phyloP scores from a whole-genome alignment of 2,797 vertebrate species.

The Chromobotia macracanthus region DNA sequence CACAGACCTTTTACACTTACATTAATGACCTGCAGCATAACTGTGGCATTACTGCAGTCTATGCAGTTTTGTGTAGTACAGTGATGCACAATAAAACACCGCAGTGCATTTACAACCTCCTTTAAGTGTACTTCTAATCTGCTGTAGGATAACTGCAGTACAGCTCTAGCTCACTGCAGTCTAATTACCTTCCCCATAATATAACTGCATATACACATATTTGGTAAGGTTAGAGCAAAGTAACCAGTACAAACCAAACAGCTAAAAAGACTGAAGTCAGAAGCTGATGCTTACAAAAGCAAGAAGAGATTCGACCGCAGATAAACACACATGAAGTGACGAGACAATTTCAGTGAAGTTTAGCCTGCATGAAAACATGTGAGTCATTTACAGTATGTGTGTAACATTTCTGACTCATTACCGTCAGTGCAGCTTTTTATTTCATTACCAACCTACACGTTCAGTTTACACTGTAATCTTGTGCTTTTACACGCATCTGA shows the following conservation, averaged over 20 bases:
- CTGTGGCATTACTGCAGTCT: neutral
- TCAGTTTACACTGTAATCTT: too few relatives aligned
- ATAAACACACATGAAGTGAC: too few relatives aligned
- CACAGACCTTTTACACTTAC: too few relatives aligned
- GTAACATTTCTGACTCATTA: neutral
- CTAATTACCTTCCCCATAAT: too few relatives aligned
- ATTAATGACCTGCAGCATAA: too few relatives aligned
- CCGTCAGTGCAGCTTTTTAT: neutral
- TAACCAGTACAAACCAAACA: neutral
- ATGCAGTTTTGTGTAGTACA: neutral
- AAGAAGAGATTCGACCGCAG: slow-evolving; percentile 35
- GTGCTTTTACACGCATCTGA: neutral
- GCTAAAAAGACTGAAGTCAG: neutral
- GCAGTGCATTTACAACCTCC: neutral
- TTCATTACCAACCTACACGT: neutral
- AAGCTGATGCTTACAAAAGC: neutral
- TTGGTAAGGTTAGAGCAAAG: neutral
- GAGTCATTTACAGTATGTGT: slow-evolving; percentile 48
- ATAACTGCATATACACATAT: neutral
- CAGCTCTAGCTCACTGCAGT: neutral
- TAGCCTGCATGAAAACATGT: slow-evolving; percentile 49
- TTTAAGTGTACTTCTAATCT: neutral
- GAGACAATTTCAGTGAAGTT: too few relatives aligned
- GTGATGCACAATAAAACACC: neutral
- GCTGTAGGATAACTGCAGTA: neutral